phyloP scores from a whole-genome alignment of 2,888 invertebrate genomes.

The Drosophila paramelanica region DNA sequence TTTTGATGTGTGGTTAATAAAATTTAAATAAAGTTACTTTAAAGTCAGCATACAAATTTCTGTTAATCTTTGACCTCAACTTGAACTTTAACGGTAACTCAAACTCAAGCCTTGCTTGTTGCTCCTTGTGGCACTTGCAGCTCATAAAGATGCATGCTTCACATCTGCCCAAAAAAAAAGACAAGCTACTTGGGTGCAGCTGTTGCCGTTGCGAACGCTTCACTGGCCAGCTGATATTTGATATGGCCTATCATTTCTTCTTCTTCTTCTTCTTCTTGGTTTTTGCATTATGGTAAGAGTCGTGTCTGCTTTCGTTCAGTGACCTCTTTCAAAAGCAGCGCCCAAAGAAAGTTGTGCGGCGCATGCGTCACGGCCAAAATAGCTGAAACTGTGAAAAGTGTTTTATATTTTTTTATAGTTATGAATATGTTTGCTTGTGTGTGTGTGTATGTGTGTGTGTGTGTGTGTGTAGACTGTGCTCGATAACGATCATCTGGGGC shows the following conservation, averaged over 20 bases:
- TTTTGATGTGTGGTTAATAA: too few relatives aligned
- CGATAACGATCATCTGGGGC: constrained; percentile 59
- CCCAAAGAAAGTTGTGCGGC: constrained; percentile 61
- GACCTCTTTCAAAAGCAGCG: constrained; percentile 56
- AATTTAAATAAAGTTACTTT: too few relatives aligned
- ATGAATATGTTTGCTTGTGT: constrained; percentile 6
- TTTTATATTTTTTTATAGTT: constrained; percentile 28
- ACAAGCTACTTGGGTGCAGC: constrained; percentile 16
- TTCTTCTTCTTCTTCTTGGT: not conserved
- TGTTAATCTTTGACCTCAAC: not conserved
- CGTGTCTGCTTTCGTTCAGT: constrained; percentile 62
- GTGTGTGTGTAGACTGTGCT: constrained; percentile 14
- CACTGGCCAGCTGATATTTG: constrained; percentile 38
- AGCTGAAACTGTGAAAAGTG: constrained; percentile 55
- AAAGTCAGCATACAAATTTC: not conserved
- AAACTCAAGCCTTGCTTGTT: not conserved
- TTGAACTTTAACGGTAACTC: constrained; percentile 4
- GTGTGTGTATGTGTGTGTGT: constrained; percentile 1
- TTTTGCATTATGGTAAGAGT: constrained; percentile 17
- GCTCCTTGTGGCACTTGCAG: not conserved
- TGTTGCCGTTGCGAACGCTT: constrained; percentile 36
- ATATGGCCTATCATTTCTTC: constrained; percentile 24
- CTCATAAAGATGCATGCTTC: not conserved
- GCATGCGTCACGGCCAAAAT: constrained; percentile 59
- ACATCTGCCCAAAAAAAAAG: not conserved